These are phyloP conservation scores for Acrossocheilus fasciatus DNA, from an alignment of 2,797 vertebrate genomes.

Conservation along the genomic window DNA sequence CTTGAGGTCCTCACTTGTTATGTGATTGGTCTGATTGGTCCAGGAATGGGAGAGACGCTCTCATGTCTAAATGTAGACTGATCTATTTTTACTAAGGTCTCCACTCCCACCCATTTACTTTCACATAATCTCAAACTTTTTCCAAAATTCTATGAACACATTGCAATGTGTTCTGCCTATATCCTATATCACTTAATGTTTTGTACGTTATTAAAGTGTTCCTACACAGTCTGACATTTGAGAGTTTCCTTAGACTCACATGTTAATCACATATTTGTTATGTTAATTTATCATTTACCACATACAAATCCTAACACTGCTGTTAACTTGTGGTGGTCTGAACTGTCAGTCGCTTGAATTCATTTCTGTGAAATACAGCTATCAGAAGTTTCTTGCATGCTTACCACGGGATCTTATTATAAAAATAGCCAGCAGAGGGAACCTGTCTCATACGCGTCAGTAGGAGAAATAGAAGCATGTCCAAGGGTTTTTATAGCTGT, in stretches of 20 bases:
- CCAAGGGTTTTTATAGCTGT: conserved; percentile 45
- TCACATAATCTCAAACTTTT: conserved; percentile 34
- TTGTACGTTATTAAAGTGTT: background rate
- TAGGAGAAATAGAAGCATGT: conserved; percentile 9
- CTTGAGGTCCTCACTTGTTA: conserved; percentile 65
- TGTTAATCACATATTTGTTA: background rate
- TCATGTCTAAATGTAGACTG: conserved; percentile 63
- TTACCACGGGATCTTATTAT: conserved; percentile 22
- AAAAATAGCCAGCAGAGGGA: conserved; percentile 45
- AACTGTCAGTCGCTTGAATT: background rate
- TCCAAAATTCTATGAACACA: background rate
- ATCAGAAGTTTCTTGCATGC: conserved; percentile 7
- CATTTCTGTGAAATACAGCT: background rate
- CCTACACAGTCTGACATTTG: background rate
- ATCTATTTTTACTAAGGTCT: conserved; percentile 69
- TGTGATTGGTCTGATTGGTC: conserved; percentile 72
- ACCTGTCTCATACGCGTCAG: conserved; percentile 21
- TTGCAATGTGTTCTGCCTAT: background rate
- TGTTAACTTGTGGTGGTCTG: background rate
- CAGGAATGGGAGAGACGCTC: conserved; percentile 57
- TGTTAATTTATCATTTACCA: background rate
- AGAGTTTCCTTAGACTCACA: background rate
- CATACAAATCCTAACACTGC: background rate
- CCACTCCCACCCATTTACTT: conserved; percentile 11
- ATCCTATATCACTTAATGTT: background rate